Base-by-base conservation (phyloP, 2,113 vertebrate species). In the Xiphophorus couchianus region DNA sequence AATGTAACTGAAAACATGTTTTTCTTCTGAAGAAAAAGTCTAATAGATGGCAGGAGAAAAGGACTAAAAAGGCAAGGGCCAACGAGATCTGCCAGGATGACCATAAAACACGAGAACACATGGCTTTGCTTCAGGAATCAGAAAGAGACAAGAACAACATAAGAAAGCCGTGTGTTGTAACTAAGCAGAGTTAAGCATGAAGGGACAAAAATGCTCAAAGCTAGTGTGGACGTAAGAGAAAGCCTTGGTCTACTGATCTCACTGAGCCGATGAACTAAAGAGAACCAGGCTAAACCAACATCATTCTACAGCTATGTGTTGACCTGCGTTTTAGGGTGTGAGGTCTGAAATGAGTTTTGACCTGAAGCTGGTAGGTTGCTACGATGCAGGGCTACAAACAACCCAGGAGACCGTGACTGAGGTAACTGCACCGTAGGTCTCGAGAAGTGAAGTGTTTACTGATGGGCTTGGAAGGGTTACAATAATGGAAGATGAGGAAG, bases 231-330 rank as follows among this genome's bases (percentile, higher is more conserved):
- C 61, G 66, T 44, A 73, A 70, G 86, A 88, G 60, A 76, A 63
- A 60, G 74, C n/a, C 69, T 81, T 85, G 80, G 69, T 84, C 76
- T 82, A 60, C 74, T 89, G 85, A 89, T 78, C 44, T 85, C 80
- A 86, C 75, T 19, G 15, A 72, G 67, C 71, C 68, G 58, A 76
- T 76, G 70, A 31, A 62, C 69, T 33, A 65, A 72, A 80, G 74
- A 74, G 39, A 73, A 54, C 68, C 71, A 77, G 64, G 74, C 30
- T 19, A 29, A 81, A 54, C 5, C 0, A 27, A 66, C n/a, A 13
- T 63, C 69, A 25, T 22, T 78, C 51, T 7, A 17, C 70, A 42
- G 73, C 61, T 44, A 67, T 42, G 74, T 71, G 70, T 66, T 74
- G 51, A 81, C 64, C 71, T 71, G n/a, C 14, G 58, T 66, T 63